Conservation (phyloP, 2,888 invertebrate genomes). For the Eudasyphora cyanicolor region DNA sequence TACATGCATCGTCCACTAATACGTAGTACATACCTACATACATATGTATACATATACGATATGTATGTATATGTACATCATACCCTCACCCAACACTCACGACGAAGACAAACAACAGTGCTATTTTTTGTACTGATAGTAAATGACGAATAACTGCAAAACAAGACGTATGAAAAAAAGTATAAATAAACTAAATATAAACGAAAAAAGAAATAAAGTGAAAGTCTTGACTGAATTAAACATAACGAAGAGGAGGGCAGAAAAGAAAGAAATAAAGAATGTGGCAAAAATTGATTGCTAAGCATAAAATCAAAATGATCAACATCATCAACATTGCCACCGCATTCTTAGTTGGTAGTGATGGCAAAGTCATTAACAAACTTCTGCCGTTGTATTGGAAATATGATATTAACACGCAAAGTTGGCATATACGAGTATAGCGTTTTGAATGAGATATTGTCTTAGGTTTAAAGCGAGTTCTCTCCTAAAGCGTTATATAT, state of each 20-base stretch:
- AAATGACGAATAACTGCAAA: slow-evolving; percentile 3
- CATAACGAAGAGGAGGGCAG: neutral
- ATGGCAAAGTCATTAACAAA: neutral
- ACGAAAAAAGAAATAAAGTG: slow-evolving; percentile 13
- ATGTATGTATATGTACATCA: neutral
- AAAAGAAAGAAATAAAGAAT: neutral
- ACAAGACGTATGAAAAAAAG: neutral
- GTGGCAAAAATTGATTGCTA: neutral
- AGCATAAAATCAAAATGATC: neutral
- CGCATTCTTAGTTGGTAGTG: neutral
- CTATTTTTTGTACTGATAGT: neutral
- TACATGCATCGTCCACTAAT: neutral
- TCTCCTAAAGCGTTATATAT: no score
- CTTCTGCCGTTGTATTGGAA: neutral
- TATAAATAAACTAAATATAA: neutral
- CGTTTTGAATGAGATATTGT: no score
- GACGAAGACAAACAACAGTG: neutral
- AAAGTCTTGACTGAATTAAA: slow-evolving; percentile 13
- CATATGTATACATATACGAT: neutral
- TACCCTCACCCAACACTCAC: neutral
- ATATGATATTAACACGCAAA: neutral
- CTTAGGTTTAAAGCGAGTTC: no score
- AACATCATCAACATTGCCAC: neutral
- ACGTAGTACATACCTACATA: no score
- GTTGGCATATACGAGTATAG: no score